Evolutionary conservation across 2,797 vertebrate species (phyloP).

Genomic region (Prionace glauca): DNA sequence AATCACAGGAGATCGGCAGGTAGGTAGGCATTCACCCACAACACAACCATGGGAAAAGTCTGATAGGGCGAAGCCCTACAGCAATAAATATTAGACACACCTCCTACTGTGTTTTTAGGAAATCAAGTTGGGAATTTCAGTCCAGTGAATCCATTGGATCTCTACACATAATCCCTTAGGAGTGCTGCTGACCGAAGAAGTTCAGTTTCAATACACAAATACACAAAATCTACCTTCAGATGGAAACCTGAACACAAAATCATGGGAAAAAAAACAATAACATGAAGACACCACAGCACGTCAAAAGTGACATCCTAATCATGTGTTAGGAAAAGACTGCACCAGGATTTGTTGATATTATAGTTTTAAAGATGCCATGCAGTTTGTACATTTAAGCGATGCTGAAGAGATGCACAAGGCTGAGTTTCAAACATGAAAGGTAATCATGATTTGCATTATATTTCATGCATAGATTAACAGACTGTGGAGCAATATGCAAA

Average conservation of each 20-base stretch:
- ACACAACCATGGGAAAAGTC: neutral
- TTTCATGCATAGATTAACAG: constrained; percentile 11
- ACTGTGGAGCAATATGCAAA: constrained; percentile 1
- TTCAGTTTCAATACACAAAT: neutral
- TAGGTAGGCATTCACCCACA: neutral
- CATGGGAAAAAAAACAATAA: neutral
- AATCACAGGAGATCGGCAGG: no score
- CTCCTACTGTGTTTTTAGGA: neutral
- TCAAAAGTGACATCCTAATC: neutral
- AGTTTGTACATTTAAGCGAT: neutral
- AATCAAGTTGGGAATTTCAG: no score
- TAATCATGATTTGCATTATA: constrained; percentile 10
- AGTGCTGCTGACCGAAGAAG: neutral
- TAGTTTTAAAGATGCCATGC: neutral
- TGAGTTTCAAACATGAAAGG: constrained; percentile 19
- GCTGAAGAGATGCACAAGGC: constrained; percentile 11
- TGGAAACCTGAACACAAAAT: neutral
- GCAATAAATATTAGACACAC: neutral
- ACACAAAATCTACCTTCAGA: neutral
- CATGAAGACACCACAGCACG: neutral
- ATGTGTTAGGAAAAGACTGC: neutral
- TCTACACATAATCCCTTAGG: neutral
- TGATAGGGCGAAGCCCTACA: neutral
- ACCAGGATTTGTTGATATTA: neutral
- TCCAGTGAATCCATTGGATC: no score